Conservation (phyloP, 2,888 invertebrate species). For the Aradus depressus region DNA sequence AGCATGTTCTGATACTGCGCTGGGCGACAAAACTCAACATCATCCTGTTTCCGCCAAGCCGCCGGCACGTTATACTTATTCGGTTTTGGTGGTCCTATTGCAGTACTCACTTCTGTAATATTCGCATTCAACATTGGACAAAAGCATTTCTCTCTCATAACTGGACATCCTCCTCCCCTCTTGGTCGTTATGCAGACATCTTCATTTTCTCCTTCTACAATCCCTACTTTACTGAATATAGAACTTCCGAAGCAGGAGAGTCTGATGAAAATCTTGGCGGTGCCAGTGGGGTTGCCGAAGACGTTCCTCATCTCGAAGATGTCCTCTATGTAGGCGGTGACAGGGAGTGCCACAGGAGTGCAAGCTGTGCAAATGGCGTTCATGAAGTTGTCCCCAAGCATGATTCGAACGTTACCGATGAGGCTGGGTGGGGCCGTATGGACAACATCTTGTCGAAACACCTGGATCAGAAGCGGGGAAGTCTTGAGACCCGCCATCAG, state of each 20-base stretch:
- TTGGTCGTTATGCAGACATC: neutral
- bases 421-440: conserved; percentile 12
- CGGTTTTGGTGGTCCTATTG: too few relatives aligned
- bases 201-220: neutral
- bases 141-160: too few relatives aligned
- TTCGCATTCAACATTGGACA: too few relatives aligned
- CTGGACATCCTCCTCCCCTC: neutral
- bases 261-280: conserved; percentile 10
- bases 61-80: too few relatives aligned
- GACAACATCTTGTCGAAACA: conserved; percentile 8
- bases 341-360: conserved; percentile 18
- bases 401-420: conserved; percentile 17
- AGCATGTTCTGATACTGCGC: too few relatives aligned
- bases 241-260: conserved; percentile 24
- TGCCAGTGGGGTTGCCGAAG: conserved; percentile 20
- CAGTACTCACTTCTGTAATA: too few relatives aligned
- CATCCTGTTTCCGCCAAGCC: too few relatives aligned
- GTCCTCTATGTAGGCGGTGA: conserved; percentile 18
- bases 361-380: conserved; percentile 19
- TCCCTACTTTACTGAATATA: conserved; percentile 7
- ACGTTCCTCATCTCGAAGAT: conserved; percentile 15
- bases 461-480: conserved; percentile 16
- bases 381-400: conserved; percentile 18
- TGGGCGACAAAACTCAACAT: too few relatives aligned
- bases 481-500: conserved; percentile 16